Conservation (phyloP, 1,140 invertebrate genomes). For the Neodiprion lecontei region DNA sequence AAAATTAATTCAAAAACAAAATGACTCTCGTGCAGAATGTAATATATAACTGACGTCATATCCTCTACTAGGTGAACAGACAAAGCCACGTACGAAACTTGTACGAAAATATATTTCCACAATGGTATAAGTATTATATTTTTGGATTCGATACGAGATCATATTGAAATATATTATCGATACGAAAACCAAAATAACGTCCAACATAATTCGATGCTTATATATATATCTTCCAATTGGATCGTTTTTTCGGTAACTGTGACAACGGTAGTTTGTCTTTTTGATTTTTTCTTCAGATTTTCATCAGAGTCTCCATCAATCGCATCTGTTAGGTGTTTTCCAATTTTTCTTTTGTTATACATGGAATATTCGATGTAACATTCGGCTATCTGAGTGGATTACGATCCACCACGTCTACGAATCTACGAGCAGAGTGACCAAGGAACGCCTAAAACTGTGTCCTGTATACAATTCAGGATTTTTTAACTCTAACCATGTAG, state of each 20-base stretch:
- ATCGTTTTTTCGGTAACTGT: neutral
- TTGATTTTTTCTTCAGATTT: neutral
- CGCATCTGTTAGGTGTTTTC: neutral
- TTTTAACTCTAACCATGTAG: conserved; percentile 15
- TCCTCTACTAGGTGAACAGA: neutral
- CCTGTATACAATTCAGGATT: conserved; percentile 16
- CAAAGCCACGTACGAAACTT: neutral
- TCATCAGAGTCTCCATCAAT: neutral
- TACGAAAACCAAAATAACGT: neutral
- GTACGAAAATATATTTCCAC: neutral
- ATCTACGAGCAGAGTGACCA: conserved; percentile 12
- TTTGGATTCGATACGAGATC: neutral
- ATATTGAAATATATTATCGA: neutral
- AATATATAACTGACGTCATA: neutral
- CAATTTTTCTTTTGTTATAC: neutral
- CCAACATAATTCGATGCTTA: neutral
- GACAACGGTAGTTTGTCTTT: neutral
- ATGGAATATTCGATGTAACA: conserved; percentile 15
- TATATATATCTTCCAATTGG: neutral
- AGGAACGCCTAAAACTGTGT: conserved; percentile 16
- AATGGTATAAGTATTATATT: neutral
- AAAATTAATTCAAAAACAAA: neutral
- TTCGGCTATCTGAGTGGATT: conserved; percentile 10
- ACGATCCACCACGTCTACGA: conserved; percentile 15
- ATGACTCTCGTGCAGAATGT: neutral